Evolutionary conservation across 2,888 invertebrate genomes (phyloP).

Genomic region (Melanargia galathea): DNA sequence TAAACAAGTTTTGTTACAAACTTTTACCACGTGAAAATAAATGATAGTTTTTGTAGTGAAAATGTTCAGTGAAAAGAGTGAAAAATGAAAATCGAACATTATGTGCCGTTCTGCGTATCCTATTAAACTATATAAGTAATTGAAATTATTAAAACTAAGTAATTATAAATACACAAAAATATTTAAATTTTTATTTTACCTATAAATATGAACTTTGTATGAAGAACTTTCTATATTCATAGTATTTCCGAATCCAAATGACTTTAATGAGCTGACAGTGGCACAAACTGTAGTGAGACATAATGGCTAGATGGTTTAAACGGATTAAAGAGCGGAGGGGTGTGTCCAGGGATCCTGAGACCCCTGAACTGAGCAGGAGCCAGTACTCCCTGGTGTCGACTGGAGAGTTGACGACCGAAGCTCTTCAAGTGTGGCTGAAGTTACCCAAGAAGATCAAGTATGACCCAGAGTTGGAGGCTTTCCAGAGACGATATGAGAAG

Average conservation of each 20-base stretch:
- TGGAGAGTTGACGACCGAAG: conserved; percentile 81
- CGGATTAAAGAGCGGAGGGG: conserved; percentile 61
- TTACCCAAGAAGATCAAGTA: conserved; percentile 85
- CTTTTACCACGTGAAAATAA: background rate
- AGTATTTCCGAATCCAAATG: conserved; percentile 3
- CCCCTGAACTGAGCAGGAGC: conserved; percentile 71
- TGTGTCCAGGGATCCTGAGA: conserved; percentile 58
- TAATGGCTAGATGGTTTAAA: conserved; percentile 59
- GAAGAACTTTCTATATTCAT: background rate
- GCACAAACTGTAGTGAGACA: background rate
- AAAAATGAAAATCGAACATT: too few relatives aligned
- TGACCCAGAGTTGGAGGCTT: conserved; percentile 84
- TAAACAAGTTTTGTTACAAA: background rate
- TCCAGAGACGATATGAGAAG: conserved; percentile 79
- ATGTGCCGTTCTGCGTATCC: background rate
- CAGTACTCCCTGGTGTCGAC: conserved; percentile 75
- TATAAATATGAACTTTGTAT: background rate
- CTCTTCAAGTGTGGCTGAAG: conserved; percentile 84
- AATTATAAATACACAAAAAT: background rate
- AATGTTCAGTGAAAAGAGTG: background rate
- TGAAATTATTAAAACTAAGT: background rate
- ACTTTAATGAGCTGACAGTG: conserved; percentile 10
- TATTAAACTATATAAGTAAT: too few relatives aligned
- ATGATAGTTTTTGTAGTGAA: background rate
- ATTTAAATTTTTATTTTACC: background rate